Percentiles rank a stretch among this genome's conserved stretches.
Evolutionary conservation across 2,888 invertebrate genomes (phyloP).

Genomic region (Cryptocephalus moraei): DNA sequence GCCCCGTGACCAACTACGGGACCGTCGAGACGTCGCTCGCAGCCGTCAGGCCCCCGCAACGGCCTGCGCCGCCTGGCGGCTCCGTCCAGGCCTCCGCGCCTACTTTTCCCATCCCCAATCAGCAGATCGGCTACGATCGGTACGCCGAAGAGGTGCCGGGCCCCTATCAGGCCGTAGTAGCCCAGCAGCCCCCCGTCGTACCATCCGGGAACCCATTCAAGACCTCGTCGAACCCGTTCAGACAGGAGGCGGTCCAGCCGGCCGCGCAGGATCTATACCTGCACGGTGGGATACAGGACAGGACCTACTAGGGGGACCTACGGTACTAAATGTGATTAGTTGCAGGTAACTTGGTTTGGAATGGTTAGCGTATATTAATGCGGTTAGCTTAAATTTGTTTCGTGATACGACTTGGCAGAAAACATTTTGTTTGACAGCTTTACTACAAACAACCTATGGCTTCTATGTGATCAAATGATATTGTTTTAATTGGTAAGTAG

Average conservation of each 20-base stretch:
- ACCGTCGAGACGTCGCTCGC: constrained; percentile 42
- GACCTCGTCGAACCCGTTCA: constrained; percentile 31
- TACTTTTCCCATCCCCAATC: background rate
- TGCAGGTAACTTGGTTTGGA: background rate
- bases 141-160: background rate
- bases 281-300: constrained; percentile 42
- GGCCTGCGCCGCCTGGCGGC: constrained; percentile 6
- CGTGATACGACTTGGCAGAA: too few relatives aligned
- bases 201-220: constrained; percentile 27
- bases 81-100: constrained; percentile 7
- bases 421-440: too few relatives aligned
- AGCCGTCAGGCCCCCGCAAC: constrained; percentile 14
- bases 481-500: too few relatives aligned
- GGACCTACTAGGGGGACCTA: constrained; percentile 34
- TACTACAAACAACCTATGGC: too few relatives aligned
- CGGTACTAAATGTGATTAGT: background rate
- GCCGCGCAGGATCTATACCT: constrained; percentile 45
- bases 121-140: background rate
- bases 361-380: too few relatives aligned
- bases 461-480: too few relatives aligned
- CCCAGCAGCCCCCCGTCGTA: constrained; percentile 14
- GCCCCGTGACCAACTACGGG: constrained; percentile 43
- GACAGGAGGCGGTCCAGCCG: constrained; percentile 50
- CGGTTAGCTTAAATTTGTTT: too few relatives aligned
- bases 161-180: constrained; percentile 2